phyloP scores from a whole-genome alignment of 53 echinoderm and acorn worm genomes.

The Stichopus horrens region DNA sequence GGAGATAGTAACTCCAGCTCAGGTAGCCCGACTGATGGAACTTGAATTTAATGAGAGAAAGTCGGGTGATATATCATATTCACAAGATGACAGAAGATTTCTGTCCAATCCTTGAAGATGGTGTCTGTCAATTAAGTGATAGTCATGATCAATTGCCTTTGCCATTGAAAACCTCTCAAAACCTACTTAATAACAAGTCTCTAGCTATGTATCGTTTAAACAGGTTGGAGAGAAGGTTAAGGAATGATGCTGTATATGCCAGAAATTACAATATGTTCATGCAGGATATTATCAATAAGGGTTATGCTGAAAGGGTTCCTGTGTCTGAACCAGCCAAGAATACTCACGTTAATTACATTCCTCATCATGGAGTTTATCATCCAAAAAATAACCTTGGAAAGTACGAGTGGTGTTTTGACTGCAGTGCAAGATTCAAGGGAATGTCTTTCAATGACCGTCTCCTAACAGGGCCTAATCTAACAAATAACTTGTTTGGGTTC shows the following conservation, averaged over 20 bases:
- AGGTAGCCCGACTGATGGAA: slow-evolving; percentile 1
- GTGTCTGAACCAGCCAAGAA: not conserved
- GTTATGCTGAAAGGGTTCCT: not conserved
- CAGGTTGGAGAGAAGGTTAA: not conserved
- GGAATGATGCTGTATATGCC: not conserved
- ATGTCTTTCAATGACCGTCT: slow-evolving; percentile 15
- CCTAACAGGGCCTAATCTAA: slow-evolving; percentile 5
- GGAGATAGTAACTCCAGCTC: not conserved
- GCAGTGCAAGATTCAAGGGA: slow-evolving; percentile 14
- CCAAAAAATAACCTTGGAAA: slow-evolving; percentile 23
- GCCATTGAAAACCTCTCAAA: not conserved
- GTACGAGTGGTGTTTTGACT: slow-evolving; percentile 35
- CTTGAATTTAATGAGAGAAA: slow-evolving; percentile 17
- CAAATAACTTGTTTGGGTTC: slow-evolving; percentile 37
- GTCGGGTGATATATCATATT: not conserved
- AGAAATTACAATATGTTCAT: not conserved
- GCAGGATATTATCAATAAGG: slow-evolving; percentile 9
- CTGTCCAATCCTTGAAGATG: slow-evolving; percentile 1
- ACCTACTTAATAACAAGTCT: not conserved
- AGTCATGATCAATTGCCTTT: slow-evolving; percentile 10
- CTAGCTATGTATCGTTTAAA: not conserved
- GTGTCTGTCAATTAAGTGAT: slow-evolving; percentile 6
- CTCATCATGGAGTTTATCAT: slow-evolving; percentile 38
- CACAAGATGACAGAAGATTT: slow-evolving; percentile 3
- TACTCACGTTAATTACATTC: not conserved